These are phyloP conservation scores for Acanthosepion esculentum DNA, from an alignment of 2,888 invertebrate genomes.

Conservation along the genomic window DNA sequence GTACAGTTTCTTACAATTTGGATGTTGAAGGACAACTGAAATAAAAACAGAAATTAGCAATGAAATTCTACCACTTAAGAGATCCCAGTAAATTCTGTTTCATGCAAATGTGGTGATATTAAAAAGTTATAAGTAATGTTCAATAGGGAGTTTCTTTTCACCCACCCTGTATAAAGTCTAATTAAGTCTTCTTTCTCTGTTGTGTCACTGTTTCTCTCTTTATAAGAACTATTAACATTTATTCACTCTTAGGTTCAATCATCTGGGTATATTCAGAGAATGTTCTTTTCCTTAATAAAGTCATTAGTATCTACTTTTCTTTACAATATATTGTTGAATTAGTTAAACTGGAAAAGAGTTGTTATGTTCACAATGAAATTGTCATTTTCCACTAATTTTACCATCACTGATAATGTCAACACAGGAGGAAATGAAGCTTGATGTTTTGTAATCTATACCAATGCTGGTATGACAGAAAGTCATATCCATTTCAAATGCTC, in stretches of 20 bases:
- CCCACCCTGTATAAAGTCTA: too few species aligned
- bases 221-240: not conserved
- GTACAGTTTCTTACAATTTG: too few species aligned
- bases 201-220: not conserved
- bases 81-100: too few species aligned
- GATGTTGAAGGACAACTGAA: too few species aligned
- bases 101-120: too few species aligned
- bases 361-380: not conserved
- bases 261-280: not conserved
- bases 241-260: too few species aligned
- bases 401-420: not conserved
- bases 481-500: not conserved
- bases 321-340: not conserved
- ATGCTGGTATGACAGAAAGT: not conserved
- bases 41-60: too few species aligned
- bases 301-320: not conserved
- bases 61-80: too few species aligned
- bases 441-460: not conserved
- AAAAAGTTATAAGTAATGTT: too few species aligned
- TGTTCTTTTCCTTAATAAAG: not conserved
- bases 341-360: not conserved
- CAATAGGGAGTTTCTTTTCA: too few species aligned
- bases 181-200: not conserved
- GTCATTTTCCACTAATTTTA: not conserved
- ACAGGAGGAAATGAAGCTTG: not conserved